Percentiles rank a stretch among this genome's conserved stretches.
Evolutionary conservation across 2,888 invertebrate species (phyloP).

Genomic region (Ichneumoninae sp.): DNA sequence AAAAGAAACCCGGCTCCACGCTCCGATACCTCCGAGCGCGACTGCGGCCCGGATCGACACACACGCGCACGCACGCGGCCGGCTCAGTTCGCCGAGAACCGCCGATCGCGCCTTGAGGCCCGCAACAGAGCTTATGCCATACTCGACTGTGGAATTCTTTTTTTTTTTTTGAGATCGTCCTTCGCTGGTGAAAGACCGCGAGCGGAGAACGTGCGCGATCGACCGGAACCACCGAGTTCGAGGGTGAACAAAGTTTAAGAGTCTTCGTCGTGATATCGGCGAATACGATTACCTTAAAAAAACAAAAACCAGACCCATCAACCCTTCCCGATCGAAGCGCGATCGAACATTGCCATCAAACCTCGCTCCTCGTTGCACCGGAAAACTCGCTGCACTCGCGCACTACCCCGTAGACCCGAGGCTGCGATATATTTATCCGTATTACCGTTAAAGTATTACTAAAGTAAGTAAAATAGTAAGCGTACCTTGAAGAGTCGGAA

Average conservation of each 20-base stretch:
- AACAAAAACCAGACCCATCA: neutral
- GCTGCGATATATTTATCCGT: conserved; percentile 24
- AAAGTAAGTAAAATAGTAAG: conserved; percentile 60
- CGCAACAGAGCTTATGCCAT: neutral
- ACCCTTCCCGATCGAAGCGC: conserved; percentile 9
- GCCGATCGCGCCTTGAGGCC: neutral
- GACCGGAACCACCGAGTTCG: conserved; percentile 5
- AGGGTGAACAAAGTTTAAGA: conserved; percentile 32
- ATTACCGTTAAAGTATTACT: conserved; percentile 68
- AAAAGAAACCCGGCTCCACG: conserved; percentile 20
- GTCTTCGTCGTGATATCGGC: conserved; percentile 14
- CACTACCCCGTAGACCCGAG: neutral
- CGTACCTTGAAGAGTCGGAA: conserved; percentile 31
- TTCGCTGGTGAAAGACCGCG: conserved; percentile 13
- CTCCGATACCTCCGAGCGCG: conserved; percentile 8
- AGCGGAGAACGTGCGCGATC: conserved; percentile 43
- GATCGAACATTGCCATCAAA: conserved; percentile 46
- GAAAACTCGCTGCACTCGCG: conserved; percentile 5
- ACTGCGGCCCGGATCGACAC: conserved; percentile 1
- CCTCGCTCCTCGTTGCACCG: conserved; percentile 42
- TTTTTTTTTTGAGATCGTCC: neutral
- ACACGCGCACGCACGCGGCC: neutral
- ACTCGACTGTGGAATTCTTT: neutral
- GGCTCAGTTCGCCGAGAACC: neutral
- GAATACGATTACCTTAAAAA: conserved; percentile 6